Conservation (phyloP, 2,113 vertebrate genomes). For the Egretta garzetta region DNA sequence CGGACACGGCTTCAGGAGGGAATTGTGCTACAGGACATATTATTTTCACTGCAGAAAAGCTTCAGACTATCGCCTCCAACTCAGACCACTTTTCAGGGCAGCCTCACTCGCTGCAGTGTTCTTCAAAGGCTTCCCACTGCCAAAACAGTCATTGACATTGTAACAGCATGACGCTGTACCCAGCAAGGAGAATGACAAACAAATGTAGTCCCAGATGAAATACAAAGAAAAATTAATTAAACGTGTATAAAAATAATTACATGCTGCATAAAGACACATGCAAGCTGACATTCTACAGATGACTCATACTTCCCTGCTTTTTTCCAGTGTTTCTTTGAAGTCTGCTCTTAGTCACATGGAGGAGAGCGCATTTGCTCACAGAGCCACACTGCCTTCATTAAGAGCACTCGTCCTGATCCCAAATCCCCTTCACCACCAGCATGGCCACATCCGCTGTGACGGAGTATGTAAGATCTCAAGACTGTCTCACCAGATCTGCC, state of each 20-base stretch:
- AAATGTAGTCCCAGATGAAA: not conserved
- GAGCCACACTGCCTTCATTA: not conserved
- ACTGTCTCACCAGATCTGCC: not conserved
- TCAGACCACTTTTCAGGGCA: not conserved
- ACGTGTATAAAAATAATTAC: slow-evolving; percentile 20
- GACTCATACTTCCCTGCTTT: not conserved
- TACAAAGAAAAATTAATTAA: slow-evolving; percentile 35
- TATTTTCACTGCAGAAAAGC: not conserved
- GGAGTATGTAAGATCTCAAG: accelerated
- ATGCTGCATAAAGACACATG: not conserved
- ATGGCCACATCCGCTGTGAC: not conserved
- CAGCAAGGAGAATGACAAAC: not conserved
- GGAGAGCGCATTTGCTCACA: not conserved
- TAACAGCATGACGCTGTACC: accelerated
- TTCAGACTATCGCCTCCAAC: not conserved
- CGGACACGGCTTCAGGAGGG: not conserved
- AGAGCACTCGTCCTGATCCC: not conserved
- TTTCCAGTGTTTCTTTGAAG: not conserved
- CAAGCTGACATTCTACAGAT: slow-evolving; percentile 9
- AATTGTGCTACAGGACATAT: accelerated
- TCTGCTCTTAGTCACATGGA: not conserved
- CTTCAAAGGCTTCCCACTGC: not conserved
- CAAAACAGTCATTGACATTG: not conserved
- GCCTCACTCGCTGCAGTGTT: accelerated
- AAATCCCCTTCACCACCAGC: not conserved